Conservation (phyloP, 2,888 invertebrate genomes). For the Parnassius apollo region DNA sequence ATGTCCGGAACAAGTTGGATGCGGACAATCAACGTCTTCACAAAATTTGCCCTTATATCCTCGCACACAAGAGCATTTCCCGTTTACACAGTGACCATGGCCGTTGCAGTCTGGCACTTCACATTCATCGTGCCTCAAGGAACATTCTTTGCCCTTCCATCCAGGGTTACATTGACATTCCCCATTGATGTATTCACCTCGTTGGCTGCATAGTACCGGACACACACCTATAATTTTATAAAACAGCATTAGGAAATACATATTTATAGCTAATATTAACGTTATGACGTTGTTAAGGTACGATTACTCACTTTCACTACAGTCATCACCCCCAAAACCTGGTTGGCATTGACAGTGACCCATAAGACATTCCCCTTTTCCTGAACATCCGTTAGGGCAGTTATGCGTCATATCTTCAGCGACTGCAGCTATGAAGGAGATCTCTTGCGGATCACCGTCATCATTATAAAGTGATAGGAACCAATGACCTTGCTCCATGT, state of each 20-base stretch:
- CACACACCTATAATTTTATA: slow-evolving; percentile 87
- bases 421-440: slow-evolving; percentile 90
- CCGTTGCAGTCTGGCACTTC: slow-evolving; percentile 98
- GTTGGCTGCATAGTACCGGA: slow-evolving; percentile 97
- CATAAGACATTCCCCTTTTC: slow-evolving; percentile 97
- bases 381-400: slow-evolving; percentile 97
- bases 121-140: slow-evolving; percentile 96
- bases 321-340: slow-evolving; percentile 97
- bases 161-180: slow-evolving; percentile 98
- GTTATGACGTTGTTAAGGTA: background rate
- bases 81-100: slow-evolving; percentile 97
- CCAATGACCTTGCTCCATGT: slow-evolving; percentile 98
- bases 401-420: slow-evolving; percentile 96
- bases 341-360: slow-evolving; percentile 98
- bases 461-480: slow-evolving; percentile 98
- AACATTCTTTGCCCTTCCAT: slow-evolving; percentile 99
- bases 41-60: slow-evolving; percentile 98
- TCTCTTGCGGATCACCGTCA: slow-evolving; percentile 93
- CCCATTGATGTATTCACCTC: slow-evolving; percentile 97
- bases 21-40: slow-evolving; percentile 95
- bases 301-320: slow-evolving; percentile 92
- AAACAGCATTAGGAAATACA: background rate
- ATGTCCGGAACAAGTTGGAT: slow-evolving; percentile 96
- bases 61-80: slow-evolving; percentile 95
- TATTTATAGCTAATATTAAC: background rate